Evolutionary conservation across 2,888 invertebrate genomes (phyloP).

Genomic region (Drosophila anomelani): DNA sequence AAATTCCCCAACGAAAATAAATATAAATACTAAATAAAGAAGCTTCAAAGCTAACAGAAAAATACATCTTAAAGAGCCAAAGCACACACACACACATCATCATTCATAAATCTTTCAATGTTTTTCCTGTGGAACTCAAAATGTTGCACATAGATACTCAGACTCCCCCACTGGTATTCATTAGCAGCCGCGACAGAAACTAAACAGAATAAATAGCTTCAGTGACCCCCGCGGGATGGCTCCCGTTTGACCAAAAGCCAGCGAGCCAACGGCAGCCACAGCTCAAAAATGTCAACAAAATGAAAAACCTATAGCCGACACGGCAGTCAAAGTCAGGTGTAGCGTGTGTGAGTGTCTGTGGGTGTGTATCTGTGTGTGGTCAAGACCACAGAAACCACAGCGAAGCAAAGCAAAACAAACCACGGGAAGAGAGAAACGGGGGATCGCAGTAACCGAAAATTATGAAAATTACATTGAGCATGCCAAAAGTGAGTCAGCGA

Average conservation of each 20-base stretch:
- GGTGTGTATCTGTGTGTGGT: slow-evolving; percentile 23
- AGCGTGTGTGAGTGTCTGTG: slow-evolving; percentile 11
- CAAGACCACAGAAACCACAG: slow-evolving; percentile 38
- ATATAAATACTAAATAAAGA: neutral
- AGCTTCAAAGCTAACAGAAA: neutral
- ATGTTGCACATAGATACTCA: neutral
- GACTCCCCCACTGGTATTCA: neutral
- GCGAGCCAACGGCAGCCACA: slow-evolving; percentile 5
- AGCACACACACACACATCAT: neutral
- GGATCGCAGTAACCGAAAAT: slow-evolving; percentile 20
- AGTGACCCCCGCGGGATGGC: neutral
- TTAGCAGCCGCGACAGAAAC: neutral
- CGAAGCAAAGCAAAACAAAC: slow-evolving; percentile 15
- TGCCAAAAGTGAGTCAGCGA: slow-evolving; percentile 63
- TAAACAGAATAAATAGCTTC: slow-evolving; percentile 15
- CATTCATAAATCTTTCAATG: slow-evolving; percentile 11
- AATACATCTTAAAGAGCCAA: slow-evolving; percentile 3
- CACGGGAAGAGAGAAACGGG: slow-evolving; percentile 6
- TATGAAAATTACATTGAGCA: slow-evolving; percentile 47
- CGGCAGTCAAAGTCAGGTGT: slow-evolving; percentile 40
- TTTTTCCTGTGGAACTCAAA: neutral
- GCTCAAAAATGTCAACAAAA: slow-evolving; percentile 42
- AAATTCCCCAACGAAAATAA: neutral
- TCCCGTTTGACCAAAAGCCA: neutral
- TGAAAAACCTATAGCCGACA: slow-evolving; percentile 31